Evolutionary conservation across 1,140 invertebrate genomes (phyloP).

Genomic region (Daktulosphaira vitifoliae): DNA sequence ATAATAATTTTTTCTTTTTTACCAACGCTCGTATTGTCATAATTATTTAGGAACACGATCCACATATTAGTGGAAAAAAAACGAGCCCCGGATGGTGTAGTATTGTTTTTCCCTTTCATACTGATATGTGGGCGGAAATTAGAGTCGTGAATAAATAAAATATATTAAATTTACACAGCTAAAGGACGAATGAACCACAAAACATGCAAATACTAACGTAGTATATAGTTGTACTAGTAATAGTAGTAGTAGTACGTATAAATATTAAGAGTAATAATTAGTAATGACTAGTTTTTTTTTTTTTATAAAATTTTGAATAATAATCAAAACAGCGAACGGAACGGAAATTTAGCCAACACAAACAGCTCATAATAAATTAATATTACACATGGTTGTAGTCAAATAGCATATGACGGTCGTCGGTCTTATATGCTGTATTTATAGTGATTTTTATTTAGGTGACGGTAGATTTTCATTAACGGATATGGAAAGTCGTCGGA

Average conservation of each 20-base stretch:
- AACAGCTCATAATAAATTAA: too few relatives aligned
- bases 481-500: slow-evolving; percentile 61
- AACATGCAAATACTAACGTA: slow-evolving; percentile 26
- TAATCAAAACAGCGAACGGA: too few relatives aligned
- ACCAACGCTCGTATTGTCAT: slow-evolving; percentile 17
- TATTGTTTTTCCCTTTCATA: not conserved
- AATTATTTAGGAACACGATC: slow-evolving; percentile 16
- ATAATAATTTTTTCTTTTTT: too few relatives aligned
- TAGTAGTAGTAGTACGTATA: slow-evolving; percentile 13
- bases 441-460: slow-evolving; percentile 23
- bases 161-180: slow-evolving; percentile 12
- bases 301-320: too few relatives aligned
- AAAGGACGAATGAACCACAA: slow-evolving; percentile 15
- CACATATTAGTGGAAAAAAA: slow-evolving; percentile 19
- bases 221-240: slow-evolving; percentile 18
- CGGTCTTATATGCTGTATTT: too few relatives aligned
- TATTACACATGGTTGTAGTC: too few relatives aligned
- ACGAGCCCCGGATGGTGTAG: not conserved
- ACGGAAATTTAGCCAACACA: too few relatives aligned
- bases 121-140: slow-evolving; percentile 31
- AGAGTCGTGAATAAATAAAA: slow-evolving; percentile 2
- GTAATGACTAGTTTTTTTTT: slow-evolving; percentile 25
- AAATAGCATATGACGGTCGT: too few relatives aligned
- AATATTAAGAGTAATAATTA: too few relatives aligned
- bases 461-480: slow-evolving; percentile 32